These are phyloP conservation scores for Phyllostomus hastatus DNA, from an alignment of 2,113 vertebrate species.

Conservation along the genomic window DNA sequence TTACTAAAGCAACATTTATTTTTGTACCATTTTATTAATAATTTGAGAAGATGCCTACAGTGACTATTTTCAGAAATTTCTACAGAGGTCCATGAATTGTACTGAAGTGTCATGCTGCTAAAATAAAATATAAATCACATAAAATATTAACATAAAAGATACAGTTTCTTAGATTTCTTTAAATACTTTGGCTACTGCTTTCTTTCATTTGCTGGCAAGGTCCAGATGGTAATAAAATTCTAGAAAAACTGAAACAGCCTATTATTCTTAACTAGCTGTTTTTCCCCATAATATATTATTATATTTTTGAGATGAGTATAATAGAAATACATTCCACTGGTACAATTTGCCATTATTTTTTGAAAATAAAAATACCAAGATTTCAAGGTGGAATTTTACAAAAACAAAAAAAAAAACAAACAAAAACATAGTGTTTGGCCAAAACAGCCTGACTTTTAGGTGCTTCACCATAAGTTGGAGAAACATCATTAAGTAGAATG, in stretches of 20 bases:
- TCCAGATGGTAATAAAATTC: background rate
- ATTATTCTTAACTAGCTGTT: background rate
- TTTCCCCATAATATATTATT: background rate
- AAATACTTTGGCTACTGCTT: background rate
- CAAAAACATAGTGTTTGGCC: background rate
- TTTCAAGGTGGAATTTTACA: background rate
- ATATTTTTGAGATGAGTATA: background rate
- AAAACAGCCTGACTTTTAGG: background rate
- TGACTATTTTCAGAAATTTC: constrained; percentile 24
- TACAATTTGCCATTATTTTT: background rate
- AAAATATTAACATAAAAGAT: constrained; percentile 12
- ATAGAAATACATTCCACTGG: background rate
- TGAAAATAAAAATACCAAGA: constrained; percentile 4
- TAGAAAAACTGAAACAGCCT: background rate
- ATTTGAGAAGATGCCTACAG: background rate
- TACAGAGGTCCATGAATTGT: background rate
- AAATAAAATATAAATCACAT: background rate
- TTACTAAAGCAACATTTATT: background rate
- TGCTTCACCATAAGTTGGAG: background rate
- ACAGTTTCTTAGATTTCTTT: background rate
- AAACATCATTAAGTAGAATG: background rate
- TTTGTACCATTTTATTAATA: background rate
- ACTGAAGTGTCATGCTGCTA: background rate
- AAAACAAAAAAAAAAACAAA: background rate
- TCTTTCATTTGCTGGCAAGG: background rate